Conservation (phyloP, 2,797 vertebrate species). For the Clarias fuscus region DNA sequence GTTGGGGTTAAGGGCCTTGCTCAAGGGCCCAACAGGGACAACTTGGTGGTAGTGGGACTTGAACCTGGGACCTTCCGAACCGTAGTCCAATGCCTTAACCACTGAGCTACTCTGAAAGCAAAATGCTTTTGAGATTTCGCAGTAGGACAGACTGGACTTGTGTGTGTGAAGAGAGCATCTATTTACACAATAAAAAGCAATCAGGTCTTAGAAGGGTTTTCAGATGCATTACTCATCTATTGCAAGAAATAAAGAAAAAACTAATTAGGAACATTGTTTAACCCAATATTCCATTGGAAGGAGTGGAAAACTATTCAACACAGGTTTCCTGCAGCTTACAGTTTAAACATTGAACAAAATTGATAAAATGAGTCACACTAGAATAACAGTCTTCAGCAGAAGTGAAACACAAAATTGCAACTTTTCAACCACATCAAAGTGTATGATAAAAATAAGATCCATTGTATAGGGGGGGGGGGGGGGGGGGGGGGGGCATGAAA, state of each 20-base stretch:
- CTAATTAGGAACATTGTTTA: background rate
- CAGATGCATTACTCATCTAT: background rate
- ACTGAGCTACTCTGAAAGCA: background rate
- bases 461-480: no score
- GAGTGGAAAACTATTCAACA: conserved; percentile 8
- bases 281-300: background rate
- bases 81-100: no score
- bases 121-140: background rate
- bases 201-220: background rate
- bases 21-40: no score
- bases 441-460: background rate
- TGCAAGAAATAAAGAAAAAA: background rate
- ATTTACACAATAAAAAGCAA: conserved; percentile 2
- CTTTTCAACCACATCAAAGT: background rate
- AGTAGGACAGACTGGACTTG: no score
- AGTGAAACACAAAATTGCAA: background rate
- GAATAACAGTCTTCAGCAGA: background rate
- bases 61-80: no score
- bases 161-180: conserved; percentile 3
- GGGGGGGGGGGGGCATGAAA: no score
- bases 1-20: no score
- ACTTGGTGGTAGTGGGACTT: no score
- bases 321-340: conserved; percentile 24
- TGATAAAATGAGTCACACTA: background rate
- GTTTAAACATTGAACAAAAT: background rate